phyloP scores from a whole-genome alignment of 2,888 invertebrate species.

The Calameuta filiformis region DNA sequence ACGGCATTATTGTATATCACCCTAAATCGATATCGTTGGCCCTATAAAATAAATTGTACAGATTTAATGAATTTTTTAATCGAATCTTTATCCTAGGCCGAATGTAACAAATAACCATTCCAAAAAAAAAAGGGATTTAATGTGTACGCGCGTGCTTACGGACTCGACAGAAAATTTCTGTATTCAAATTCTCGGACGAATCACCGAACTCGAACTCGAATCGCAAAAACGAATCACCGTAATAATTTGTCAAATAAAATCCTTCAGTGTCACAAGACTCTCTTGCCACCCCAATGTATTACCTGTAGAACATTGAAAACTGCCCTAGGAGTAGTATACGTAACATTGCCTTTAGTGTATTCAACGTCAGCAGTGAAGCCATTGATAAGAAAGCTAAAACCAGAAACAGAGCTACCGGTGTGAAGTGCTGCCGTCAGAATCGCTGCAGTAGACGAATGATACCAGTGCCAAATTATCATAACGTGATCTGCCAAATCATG shows the following conservation, averaged over 20 bases:
- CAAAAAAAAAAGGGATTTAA: slow-evolving; percentile 3
- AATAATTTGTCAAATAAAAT: too few relatives aligned
- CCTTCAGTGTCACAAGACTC: too few relatives aligned
- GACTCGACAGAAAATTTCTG: too few relatives aligned
- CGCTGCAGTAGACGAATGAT: slow-evolving; percentile 39
- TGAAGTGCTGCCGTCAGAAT: slow-evolving; percentile 42
- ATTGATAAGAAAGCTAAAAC: slow-evolving; percentile 49
- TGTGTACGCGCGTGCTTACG: not conserved
- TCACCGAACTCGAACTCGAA: too few relatives aligned
- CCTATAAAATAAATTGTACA: slow-evolving; percentile 31
- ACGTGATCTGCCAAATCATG: slow-evolving; percentile 67
- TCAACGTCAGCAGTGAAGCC: slow-evolving; percentile 44
- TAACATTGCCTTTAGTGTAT: slow-evolving; percentile 28
- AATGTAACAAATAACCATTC: not conserved
- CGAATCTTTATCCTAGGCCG: not conserved
- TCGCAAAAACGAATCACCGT: too few relatives aligned
- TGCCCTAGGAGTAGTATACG: slow-evolving; percentile 40
- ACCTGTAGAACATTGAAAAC: slow-evolving; percentile 45
- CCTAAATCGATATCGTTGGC: slow-evolving; percentile 56
- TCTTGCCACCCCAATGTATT: slow-evolving; percentile 5
- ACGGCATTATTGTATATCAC: slow-evolving; percentile 58
- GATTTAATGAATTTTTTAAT: not conserved
- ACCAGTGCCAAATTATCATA: slow-evolving; percentile 68
- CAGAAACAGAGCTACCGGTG: slow-evolving; percentile 31
- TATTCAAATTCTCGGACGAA: too few relatives aligned